Evolutionary conservation across 2,888 invertebrate species (phyloP), one percentile per base, ranked within the genome.

Genomic region (Calameuta idolon): DNA sequence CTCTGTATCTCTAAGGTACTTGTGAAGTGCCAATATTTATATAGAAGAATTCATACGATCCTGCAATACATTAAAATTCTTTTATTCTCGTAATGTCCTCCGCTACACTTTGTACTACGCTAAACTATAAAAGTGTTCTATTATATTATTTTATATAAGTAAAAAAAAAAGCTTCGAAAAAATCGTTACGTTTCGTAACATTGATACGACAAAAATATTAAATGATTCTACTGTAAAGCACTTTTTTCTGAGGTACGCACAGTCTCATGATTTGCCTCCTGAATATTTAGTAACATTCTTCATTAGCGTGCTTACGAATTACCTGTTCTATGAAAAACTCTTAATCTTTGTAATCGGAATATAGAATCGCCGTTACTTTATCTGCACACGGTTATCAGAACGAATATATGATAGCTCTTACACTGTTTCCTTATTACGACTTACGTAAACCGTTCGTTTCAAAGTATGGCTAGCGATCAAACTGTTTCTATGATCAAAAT

Each of bases 81-180:
- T 85, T 86, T 85, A 85, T 85, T 85, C 77, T 83, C 75, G 69
- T 83, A 75, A 82, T 81, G 83, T 83, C 81, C 83, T 79, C 80
- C 81, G 81, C 83, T 88, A 88, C 86, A 88, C 83, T 85, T 86
- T 86, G 81, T 85, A 85, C 83, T 87, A 86, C 80, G 76, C 85
- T 86, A 84, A 82, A 78, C 83, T 85, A 84, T 85, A 86, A 85
- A 85, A 84, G 76, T 83, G 81, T 77, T 79, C 82, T 77, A 80
- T 85, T 83, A 84, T 83, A 84, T 86, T 82, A 85, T 85, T 81
- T 85, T 81, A 79, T 81, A 83, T 82, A 82, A 83, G 81, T 83
- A 86, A 86, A 83, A 82, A 81, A 77, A 79, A 55, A 55, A 55
- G 55, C 55, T 55, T 81, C 34, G 77, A 80, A 77, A 81, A 76